Conservation (phyloP, 2,113 vertebrate species). For the Bettongia penicillata region DNA sequence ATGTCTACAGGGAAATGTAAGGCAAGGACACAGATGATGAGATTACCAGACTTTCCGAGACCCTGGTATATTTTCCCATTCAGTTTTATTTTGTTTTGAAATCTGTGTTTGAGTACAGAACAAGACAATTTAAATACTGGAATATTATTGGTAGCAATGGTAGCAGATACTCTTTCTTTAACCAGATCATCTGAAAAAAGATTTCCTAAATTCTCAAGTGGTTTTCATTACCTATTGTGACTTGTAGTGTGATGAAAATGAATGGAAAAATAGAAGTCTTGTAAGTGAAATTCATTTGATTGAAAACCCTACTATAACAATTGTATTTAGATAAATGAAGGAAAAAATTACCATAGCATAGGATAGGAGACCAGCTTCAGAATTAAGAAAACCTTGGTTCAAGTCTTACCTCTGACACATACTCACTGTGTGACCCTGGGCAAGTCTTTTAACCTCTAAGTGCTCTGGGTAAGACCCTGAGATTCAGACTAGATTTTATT, state of each 20-base stretch:
- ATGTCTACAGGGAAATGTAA: constrained; percentile 2
- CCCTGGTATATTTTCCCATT: not conserved
- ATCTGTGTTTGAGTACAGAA: not conserved
- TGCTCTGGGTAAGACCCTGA: not conserved
- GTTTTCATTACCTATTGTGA: not conserved
- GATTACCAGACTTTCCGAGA: not conserved
- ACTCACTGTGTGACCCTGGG: not conserved
- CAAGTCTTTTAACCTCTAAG: not conserved
- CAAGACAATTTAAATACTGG: constrained; percentile 22
- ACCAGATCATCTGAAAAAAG: constrained; percentile 11
- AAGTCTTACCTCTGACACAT: not conserved
- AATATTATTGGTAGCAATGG: constrained; percentile 1
- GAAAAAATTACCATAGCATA: not conserved
- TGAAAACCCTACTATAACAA: constrained; percentile 4
- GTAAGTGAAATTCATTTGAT: constrained; percentile 34
- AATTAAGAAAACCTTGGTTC: not conserved
- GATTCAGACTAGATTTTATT: not conserved
- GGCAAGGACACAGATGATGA: not conserved
- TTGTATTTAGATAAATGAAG: constrained; percentile 38
- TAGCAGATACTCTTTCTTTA: constrained; percentile 8
- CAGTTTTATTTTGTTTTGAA: not conserved
- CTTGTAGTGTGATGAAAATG: constrained; percentile 5
- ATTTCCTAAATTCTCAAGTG: constrained; percentile 14
- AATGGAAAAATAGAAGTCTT: constrained; percentile 21
- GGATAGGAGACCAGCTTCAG: not conserved